Evolutionary conservation across 2,888 invertebrate genomes (phyloP).

Genomic region (Rhagium mordax): DNA sequence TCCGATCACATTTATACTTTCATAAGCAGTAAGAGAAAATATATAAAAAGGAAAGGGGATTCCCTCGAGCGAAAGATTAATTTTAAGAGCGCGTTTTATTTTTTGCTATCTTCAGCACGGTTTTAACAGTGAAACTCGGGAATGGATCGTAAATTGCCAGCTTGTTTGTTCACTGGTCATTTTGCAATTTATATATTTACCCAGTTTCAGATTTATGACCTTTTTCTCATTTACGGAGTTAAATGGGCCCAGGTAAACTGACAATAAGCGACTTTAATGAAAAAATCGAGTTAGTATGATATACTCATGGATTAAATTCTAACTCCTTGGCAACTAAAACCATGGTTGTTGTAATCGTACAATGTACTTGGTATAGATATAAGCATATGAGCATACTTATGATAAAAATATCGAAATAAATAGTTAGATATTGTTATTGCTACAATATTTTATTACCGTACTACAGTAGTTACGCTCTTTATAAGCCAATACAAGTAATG

Average conservation of each 20-base stretch:
- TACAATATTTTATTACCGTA: too few species aligned
- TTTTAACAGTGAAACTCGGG: constrained; percentile 51
- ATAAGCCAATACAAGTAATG: too few species aligned
- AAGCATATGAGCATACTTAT: too few species aligned
- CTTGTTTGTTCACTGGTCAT: constrained; percentile 64
- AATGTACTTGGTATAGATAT: too few species aligned
- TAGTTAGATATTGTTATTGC: too few species aligned
- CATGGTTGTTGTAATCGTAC: neutral
- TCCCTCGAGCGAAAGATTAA: constrained; percentile 55
- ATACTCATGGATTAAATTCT: neutral
- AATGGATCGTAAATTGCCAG: constrained; percentile 57
- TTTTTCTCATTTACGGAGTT: constrained; percentile 56
- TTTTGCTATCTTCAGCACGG: constrained; percentile 48
- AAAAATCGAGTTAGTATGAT: neutral
- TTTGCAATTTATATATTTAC: constrained; percentile 65
- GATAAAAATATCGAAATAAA: too few species aligned
- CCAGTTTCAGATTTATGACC: constrained; percentile 56
- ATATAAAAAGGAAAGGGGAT: constrained; percentile 51
- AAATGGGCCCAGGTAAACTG: constrained; percentile 53
- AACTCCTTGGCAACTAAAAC: neutral
- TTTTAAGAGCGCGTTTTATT: constrained; percentile 56
- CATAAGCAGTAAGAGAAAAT: constrained; percentile 42
- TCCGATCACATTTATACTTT: constrained; percentile 50
- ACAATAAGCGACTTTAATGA: constrained; percentile 27
- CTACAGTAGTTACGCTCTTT: too few species aligned